Evolutionary conservation across 1,140 invertebrate species (phyloP).

Genomic region (Pteromalus puparum): DNA sequence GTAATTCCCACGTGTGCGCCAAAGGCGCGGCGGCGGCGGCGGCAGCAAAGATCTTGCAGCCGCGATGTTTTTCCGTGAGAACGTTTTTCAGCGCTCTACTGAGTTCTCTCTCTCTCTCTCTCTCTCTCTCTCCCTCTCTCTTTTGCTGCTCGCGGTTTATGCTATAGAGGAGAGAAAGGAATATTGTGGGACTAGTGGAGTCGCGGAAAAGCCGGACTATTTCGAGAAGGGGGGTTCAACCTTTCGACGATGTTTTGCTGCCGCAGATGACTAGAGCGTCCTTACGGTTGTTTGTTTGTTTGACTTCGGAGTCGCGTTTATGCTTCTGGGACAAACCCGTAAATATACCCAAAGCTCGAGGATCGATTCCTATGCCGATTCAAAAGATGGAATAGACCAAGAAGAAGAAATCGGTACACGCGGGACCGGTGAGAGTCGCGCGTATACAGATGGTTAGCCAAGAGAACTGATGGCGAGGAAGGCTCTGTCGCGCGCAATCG

Average conservation of each 20-base stretch:
- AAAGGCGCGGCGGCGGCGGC: background rate
- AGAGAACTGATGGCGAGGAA: slow-evolving; percentile 11
- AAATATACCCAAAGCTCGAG: background rate
- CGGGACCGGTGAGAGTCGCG: background rate
- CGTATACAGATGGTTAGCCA: background rate
- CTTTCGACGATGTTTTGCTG: background rate
- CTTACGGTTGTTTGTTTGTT: background rate
- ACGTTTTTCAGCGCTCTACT: slow-evolving; percentile 19
- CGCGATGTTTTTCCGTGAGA: slow-evolving; percentile 32
- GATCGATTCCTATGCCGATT: too few species aligned
- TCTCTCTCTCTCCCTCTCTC: background rate
- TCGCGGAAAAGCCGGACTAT: background rate
- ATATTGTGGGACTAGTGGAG: background rate
- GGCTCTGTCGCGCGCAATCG: slow-evolving; percentile 13
- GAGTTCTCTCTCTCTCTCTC: background rate
- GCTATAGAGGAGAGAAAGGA: background rate
- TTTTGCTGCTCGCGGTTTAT: background rate
- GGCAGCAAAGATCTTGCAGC: background rate
- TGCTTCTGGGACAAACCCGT: background rate
- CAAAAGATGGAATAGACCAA: too few species aligned
- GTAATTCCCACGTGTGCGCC: slow-evolving; percentile 22
- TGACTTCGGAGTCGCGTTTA: too few species aligned
- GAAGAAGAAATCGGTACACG: too few species aligned
- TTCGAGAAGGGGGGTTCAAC: background rate
- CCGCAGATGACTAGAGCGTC: background rate